Conservation (phyloP, 2,113 vertebrate species). For the Falcunculus frontatus region DNA sequence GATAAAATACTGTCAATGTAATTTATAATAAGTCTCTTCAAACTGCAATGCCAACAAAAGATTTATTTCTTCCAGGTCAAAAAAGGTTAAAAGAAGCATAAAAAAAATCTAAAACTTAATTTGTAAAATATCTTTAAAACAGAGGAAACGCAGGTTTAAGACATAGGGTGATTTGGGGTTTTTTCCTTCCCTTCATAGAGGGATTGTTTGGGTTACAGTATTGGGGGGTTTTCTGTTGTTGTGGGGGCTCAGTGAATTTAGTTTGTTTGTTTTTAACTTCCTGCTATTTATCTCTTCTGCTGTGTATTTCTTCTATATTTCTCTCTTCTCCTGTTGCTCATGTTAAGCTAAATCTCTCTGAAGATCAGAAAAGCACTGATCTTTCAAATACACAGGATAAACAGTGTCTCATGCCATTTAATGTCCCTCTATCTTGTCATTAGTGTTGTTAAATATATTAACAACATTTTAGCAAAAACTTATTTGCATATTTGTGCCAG, state of each 20-base stretch:
- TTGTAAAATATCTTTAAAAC: neutral
- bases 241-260: neutral
- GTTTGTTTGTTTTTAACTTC: neutral
- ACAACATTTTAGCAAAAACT: neutral
- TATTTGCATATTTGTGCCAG: neutral
- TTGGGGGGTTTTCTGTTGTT: neutral
- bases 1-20: neutral
- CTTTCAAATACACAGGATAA: neutral
- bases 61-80: constrained; percentile 5
- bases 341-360: neutral
- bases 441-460: neutral
- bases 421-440: neutral
- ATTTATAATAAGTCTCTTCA: neutral
- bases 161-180: fast-evolving
- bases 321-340: neutral
- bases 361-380: neutral
- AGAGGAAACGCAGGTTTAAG: neutral
- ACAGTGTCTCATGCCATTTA: neutral
- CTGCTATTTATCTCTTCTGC: neutral
- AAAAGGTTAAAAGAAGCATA: neutral
- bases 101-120: neutral
- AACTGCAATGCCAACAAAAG: neutral
- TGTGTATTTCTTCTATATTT: neutral
- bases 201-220: neutral
- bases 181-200: neutral